Evolutionary conservation across 2,888 invertebrate genomes (phyloP).

Genomic region (Noctua fimbriata): DNA sequence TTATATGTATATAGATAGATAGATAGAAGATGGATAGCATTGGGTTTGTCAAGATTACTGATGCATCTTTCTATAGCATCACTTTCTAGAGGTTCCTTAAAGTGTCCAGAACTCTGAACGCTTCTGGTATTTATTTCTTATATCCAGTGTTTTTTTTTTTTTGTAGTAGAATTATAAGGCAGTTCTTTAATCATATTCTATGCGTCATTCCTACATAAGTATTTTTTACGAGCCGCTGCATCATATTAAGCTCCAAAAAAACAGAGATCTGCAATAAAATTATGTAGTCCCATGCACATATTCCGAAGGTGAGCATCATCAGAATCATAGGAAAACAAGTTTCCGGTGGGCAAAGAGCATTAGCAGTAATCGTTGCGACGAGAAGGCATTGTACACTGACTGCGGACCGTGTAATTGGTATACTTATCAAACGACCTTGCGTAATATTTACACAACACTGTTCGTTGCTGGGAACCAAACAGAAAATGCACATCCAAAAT

Average conservation of each 20-base stretch:
- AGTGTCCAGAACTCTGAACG: not conserved
- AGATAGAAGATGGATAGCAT: too few species aligned
- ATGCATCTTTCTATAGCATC: not conserved
- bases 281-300: conserved; percentile 46
- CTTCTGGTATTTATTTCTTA: not conserved
- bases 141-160: not conserved
- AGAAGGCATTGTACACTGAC: conserved; percentile 69
- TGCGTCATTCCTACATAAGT: not conserved
- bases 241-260: not conserved
- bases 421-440: conserved; percentile 70
- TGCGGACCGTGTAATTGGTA: conserved; percentile 78
- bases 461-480: conserved; percentile 43
- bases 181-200: not conserved
- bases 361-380: conserved; percentile 64
- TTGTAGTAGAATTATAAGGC: not conserved
- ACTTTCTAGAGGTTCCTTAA: not conserved
- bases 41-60: not conserved
- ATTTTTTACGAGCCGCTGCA: not conserved
- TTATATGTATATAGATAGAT: too few species aligned
- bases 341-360: conserved; percentile 73
- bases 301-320: conserved; percentile 43
- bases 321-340: conserved; percentile 62
- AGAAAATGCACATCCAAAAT: conserved; percentile 40
- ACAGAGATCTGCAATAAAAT: not conserved
- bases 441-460: conserved; percentile 53